Conservation (phyloP, 2,888 invertebrate species). For the Anodontia alba region DNA sequence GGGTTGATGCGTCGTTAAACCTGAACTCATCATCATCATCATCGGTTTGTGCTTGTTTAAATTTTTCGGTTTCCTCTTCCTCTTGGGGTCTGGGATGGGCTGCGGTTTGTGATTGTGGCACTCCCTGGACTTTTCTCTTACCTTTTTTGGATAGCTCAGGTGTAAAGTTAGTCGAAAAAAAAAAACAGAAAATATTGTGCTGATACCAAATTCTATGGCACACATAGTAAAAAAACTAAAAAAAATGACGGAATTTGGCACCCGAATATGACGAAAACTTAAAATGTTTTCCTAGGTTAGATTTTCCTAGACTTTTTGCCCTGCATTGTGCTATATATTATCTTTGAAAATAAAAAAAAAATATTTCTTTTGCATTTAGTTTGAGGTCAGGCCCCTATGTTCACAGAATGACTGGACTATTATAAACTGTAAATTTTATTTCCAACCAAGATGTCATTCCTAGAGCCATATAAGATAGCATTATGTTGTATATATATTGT, state of each 20-base stretch:
- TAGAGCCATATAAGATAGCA: too few species aligned
- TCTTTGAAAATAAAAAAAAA: neutral
- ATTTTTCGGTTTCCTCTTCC: too few species aligned
- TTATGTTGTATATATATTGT: too few species aligned
- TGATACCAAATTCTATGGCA: slow-evolving; percentile 9
- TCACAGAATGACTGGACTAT: slow-evolving; percentile 4
- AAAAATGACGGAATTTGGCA: neutral
- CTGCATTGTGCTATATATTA: neutral
- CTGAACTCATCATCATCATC: too few species aligned
- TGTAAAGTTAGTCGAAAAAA: neutral
- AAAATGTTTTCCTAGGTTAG: neutral
- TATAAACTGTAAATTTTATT: too few species aligned
- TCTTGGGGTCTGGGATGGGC: too few species aligned
- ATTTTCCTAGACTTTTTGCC: neutral
- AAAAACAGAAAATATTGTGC: slow-evolving; percentile 33
- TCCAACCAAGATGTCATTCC: too few species aligned
- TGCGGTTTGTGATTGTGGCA: too few species aligned
- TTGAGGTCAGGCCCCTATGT: neutral
- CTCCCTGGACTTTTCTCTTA: too few species aligned
- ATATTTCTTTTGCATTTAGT: slow-evolving; percentile 9
- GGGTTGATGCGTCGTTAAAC: too few species aligned
- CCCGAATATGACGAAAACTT: neutral
- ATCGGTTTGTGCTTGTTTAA: too few species aligned
- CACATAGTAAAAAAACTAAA: neutral
- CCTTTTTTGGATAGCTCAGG: neutral